Evolutionary conservation across 2,888 invertebrate species (phyloP), one percentile per base, ranked within the genome.

Genomic region (Cheilosia grossa): DNA sequence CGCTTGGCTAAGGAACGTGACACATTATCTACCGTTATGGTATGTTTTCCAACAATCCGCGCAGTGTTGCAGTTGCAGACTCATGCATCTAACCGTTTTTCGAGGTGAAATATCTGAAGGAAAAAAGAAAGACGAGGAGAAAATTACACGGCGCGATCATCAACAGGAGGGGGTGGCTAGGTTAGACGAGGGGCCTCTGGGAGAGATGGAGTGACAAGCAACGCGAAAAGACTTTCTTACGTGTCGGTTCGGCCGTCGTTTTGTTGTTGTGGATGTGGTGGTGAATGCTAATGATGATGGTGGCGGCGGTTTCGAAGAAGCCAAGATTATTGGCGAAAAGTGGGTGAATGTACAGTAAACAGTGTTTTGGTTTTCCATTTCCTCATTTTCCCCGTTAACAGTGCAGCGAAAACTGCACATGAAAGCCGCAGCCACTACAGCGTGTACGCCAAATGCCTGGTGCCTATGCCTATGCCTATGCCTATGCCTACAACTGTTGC

Each of bases 281-380:
- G 17, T 10, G 37, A 37, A 37, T 37, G 37, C 13, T 37, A 13
- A 37, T 37, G 37, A 37, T 37, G 13, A 13, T 37, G 33, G 33
- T 13, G 42, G 27, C 7, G 53, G 27, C 9, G 27, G 27, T 27
- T 40, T 24, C 24, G 67, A 17, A 24, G 44, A 70, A 77, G 49
- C 56, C 37, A 75, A 61, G 61, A 64, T 56, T 70, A 61, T 69
- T 59, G 49, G 72, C 80, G 88, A 90, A 91, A 91, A 91, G 91
- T 91, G 91, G 91, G 91, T 91, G 91, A 91, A 91, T 91, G 90
- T 91, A 91, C 91, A 91, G 91, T 91, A 90, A 91, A 72, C 85
- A 85, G 80, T 90, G 89, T 91, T 90, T 89, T 88, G 89, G 88
- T 88, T 87, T 88, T 78, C 77, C 89, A 89, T 90, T 90, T 90